Evolutionary conservation across 2,797 vertebrate genomes (phyloP).

Genomic region (Hyperoplus immaculatus): DNA sequence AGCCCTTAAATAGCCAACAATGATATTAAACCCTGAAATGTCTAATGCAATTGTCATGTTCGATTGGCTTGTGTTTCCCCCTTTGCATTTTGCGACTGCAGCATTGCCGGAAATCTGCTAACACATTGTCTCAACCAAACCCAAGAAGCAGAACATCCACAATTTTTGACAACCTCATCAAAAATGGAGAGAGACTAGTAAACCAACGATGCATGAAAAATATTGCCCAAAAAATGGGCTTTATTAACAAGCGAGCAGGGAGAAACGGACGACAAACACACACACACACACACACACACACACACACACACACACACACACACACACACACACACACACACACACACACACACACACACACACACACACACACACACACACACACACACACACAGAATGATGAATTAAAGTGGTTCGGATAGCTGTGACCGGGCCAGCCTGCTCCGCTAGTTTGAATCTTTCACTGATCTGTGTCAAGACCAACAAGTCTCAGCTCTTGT

Average conservation of each 20-base stretch:
- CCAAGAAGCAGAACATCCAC: constrained; percentile 21
- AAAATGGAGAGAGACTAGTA: constrained; percentile 25
- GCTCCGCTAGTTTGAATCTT: constrained; percentile 34
- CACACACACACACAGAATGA: constrained; percentile 5
- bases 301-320: too few relatives aligned
- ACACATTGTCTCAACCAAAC: constrained; percentile 31
- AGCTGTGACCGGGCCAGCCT: constrained; percentile 5
- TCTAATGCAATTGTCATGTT: constrained; percentile 4
- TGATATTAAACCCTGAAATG: constrained; percentile 8
- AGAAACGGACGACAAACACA: background rate
- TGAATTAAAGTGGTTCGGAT: constrained; percentile 35
- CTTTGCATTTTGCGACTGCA: constrained; percentile 4
- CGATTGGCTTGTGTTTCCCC: background rate
- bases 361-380: too few relatives aligned
- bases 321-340: too few relatives aligned
- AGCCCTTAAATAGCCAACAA: background rate
- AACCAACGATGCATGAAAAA: constrained; percentile 26
- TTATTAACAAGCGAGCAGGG: constrained; percentile 31
- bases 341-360: too few relatives aligned
- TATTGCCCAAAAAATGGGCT: constrained; percentile 17
- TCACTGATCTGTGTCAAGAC: constrained; percentile 39
- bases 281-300: too few relatives aligned
- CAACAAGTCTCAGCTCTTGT: constrained; percentile 32
- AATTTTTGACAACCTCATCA: constrained; percentile 31
- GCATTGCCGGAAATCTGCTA: constrained; percentile 10